Conservation (phyloP, 2,113 vertebrate genomes). For the Lagopus muta region DNA sequence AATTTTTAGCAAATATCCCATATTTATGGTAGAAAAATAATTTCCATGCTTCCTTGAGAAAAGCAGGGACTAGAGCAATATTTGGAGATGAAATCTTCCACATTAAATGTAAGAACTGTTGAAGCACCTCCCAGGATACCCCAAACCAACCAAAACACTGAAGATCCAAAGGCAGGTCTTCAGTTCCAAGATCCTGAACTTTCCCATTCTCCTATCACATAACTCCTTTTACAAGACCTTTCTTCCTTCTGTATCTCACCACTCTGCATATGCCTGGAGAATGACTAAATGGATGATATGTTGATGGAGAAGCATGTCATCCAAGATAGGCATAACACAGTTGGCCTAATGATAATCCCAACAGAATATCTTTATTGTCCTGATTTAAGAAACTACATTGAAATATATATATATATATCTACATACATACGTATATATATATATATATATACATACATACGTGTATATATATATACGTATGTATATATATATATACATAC, state of each 20-base stretch:
- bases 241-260: neutral
- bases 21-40: neutral
- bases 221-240: neutral
- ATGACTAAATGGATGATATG: rapidly evolving
- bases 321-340: neutral
- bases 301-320: neutral
- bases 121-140: neutral
- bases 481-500: no score
- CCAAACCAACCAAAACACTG: neutral
- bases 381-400: neutral
- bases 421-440: no score
- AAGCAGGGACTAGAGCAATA: neutral
- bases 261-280: neutral
- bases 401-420: neutral
- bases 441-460: no score
- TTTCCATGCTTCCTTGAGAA: neutral
- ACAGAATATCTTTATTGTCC: neutral
- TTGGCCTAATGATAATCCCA: neutral
- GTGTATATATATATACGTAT: no score
- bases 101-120: neutral
- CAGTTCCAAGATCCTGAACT: neutral
- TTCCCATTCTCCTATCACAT: neutral
- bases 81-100: neutral
- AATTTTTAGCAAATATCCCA: neutral
- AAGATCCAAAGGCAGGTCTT: neutral